Evolutionary conservation across 2,888 invertebrate species (phyloP).

Genomic region (Ametastegia equiseti): DNA sequence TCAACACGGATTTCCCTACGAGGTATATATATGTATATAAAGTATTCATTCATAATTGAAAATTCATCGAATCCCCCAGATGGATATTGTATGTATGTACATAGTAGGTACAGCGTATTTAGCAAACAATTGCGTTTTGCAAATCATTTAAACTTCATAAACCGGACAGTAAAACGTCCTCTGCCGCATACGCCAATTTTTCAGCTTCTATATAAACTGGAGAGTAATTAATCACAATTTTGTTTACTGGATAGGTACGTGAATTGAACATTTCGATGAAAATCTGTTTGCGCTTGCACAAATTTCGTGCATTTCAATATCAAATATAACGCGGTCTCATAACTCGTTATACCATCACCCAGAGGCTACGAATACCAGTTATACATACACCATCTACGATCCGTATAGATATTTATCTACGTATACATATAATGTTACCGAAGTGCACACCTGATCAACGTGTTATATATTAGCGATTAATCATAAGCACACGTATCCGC

Average conservation of each 20-base stretch:
- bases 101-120: not conserved
- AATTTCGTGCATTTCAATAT: not conserved
- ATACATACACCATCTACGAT: not conserved
- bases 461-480: not conserved
- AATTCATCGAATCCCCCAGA: not conserved
- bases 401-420: not conserved
- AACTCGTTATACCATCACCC: not conserved
- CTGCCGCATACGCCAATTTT: not conserved
- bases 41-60: not conserved
- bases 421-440: not conserved
- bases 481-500: not conserved
- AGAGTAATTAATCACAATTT: not conserved
- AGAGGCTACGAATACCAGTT: not conserved
- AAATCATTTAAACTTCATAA: not conserved
- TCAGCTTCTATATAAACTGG: not conserved
- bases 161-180: not conserved
- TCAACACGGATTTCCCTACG: not conserved
- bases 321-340: not conserved
- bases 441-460: slow-evolving; percentile 4
- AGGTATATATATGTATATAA: not conserved
- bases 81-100: not conserved
- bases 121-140: not conserved
- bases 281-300: not conserved
- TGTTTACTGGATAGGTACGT: not conserved
- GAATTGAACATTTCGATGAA: not conserved